phyloP scores from a whole-genome alignment of 2,888 invertebrate species.

The Apotomis capreana region DNA sequence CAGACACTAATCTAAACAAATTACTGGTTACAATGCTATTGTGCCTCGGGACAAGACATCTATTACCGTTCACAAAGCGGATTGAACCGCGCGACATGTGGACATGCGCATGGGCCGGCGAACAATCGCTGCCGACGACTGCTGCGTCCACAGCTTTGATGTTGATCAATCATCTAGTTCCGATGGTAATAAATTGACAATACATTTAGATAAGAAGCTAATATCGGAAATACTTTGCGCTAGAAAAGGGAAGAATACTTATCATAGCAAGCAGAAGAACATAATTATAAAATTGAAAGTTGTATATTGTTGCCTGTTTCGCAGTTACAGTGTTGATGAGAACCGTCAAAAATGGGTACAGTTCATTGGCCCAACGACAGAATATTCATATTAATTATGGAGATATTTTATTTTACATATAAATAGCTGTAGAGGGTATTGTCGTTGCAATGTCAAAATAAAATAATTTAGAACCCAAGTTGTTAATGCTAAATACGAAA shows the following conservation, averaged over 20 bases:
- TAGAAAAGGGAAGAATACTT: too few relatives aligned
- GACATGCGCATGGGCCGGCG: background rate
- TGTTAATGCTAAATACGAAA: background rate
- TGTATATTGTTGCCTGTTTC: too few relatives aligned
- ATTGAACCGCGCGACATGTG: constrained; percentile 21
- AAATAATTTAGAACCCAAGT: background rate
- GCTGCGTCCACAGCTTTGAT: background rate
- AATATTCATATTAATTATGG: too few relatives aligned
- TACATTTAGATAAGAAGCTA: background rate
- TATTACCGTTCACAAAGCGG: constrained; percentile 24
- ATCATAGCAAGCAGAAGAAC: too few relatives aligned
- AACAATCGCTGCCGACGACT: constrained; percentile 2
- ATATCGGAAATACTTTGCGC: background rate
- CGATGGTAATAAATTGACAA: background rate
- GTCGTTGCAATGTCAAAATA: background rate
- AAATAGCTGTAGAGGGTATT: background rate
- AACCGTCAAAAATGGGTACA: too few relatives aligned
- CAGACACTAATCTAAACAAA: constrained; percentile 11
- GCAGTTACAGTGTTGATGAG: too few relatives aligned
- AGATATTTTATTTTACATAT: too few relatives aligned
- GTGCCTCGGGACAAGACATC: constrained; percentile 1
- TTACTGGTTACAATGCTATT: constrained; percentile 9
- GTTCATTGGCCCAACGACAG: too few relatives aligned
- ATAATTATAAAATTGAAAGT: too few relatives aligned
- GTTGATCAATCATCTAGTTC: background rate